Evolutionary conservation across 2,888 invertebrate genomes (phyloP).

Genomic region (Exocentrus adspersus): DNA sequence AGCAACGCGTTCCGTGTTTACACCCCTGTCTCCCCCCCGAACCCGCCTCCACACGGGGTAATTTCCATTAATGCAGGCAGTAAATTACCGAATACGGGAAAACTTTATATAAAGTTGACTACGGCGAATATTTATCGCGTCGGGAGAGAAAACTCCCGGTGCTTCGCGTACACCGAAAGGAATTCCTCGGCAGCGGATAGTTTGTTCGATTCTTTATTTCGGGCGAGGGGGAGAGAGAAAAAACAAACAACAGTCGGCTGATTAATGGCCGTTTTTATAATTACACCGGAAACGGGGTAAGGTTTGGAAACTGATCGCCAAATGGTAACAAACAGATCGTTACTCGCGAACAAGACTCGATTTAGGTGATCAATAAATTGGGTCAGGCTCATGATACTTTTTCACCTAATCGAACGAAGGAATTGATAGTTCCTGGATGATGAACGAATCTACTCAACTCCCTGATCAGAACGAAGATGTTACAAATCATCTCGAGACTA

Average conservation of each 20-base stretch:
- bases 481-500: too few relatives aligned
- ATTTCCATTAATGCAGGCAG: constrained; percentile 39
- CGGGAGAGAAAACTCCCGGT: constrained; percentile 35
- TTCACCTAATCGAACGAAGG: too few relatives aligned
- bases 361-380: too few relatives aligned
- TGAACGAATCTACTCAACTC: too few relatives aligned
- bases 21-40: constrained; percentile 37
- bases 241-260: background rate
- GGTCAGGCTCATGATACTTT: too few relatives aligned
- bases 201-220: constrained; percentile 2
- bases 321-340: too few relatives aligned
- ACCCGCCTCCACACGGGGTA: too few relatives aligned
- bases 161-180: constrained; percentile 16
- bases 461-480: too few relatives aligned
- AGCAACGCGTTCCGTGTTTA: constrained; percentile 37
- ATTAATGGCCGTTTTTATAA: constrained; percentile 11
- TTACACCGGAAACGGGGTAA: background rate
- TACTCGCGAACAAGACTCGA: too few relatives aligned
- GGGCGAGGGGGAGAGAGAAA: background rate
- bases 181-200: constrained; percentile 28
- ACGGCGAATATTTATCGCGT: constrained; percentile 38
- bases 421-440: too few relatives aligned
- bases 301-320: too few relatives aligned
- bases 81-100: constrained; percentile 42
- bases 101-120: constrained; percentile 37